A percentile compares a stretch with the other conserved stretches of the same genome.
phyloP scores from a whole-genome alignment of 2,113 vertebrate genomes.

The Tragelaphus scriptus region DNA sequence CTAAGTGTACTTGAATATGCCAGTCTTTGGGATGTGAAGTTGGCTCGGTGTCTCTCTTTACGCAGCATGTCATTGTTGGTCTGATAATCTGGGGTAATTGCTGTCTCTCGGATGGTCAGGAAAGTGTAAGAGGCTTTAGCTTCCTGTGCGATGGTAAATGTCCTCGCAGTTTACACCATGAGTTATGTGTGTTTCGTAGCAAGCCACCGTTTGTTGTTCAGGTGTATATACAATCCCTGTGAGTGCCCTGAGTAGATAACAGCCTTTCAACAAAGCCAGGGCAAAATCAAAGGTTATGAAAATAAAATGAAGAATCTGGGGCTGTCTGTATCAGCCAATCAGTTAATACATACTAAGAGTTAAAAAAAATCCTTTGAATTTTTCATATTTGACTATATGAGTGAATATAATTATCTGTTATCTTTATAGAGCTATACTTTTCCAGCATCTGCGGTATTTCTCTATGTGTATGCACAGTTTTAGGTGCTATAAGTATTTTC shows the following conservation, averaged over 20 bases:
- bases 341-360: not conserved
- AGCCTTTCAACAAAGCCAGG: not conserved
- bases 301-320: not conserved
- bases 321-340: not conserved
- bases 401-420: not conserved
- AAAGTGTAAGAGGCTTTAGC: conserved; percentile 36
- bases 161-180: not conserved
- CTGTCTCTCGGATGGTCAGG: conserved; percentile 86
- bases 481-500: not conserved
- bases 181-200: not conserved
- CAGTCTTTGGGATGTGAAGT: conserved; percentile 87
- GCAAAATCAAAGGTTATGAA: not conserved
- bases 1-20: conserved; percentile 93
- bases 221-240: not conserved
- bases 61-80: conserved; percentile 84
- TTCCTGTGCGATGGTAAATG: not conserved
- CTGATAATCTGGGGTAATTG: conserved; percentile 90
- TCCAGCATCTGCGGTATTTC: not conserved
- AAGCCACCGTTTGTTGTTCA: accelerated
- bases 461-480: not conserved
- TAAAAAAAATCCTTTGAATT: not conserved
- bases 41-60: conserved; percentile 89
- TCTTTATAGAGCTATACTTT: not conserved
- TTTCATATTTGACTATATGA: not conserved
- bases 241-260: not conserved